A percentile compares a stretch with the other conserved stretches of the same genome.
Conservation (phyloP, 2,888 invertebrate genomes). For the Agrochola litura region DNA sequence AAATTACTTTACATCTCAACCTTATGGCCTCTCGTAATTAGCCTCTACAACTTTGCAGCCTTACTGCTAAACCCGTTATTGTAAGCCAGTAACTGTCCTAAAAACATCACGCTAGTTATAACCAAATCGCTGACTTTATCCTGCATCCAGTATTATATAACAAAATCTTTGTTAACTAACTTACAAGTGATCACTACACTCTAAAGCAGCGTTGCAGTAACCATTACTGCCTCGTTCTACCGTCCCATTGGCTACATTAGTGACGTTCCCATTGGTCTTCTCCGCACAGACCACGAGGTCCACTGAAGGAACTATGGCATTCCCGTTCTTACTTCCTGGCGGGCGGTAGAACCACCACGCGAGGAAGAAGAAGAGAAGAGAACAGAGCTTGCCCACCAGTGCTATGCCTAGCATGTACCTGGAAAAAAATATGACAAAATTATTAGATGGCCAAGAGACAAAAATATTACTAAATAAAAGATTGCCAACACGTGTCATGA, state of each 20-base stretch:
- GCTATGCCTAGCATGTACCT: conserved; percentile 94
- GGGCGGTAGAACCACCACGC: conserved; percentile 95
- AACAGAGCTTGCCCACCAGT: conserved; percentile 93
- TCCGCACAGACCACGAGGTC: conserved; percentile 80
- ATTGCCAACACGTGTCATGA: not conserved
- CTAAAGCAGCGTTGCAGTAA: conserved; percentile 86
- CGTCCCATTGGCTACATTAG: conserved; percentile 67
- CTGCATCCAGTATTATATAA: not conserved
- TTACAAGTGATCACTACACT: conserved; percentile 87
- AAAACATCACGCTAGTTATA: conserved; percentile 4
- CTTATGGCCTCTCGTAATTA: conserved; percentile 31
- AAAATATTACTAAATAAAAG: too few relatives aligned
- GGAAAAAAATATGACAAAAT: conserved; percentile 63
- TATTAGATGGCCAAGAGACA: not conserved
- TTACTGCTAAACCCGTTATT: conserved; percentile 39
- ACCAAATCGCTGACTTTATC: not conserved
- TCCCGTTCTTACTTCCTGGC: conserved; percentile 86
- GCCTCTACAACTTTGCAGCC: conserved; percentile 32
- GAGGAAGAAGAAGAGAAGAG: conserved; percentile 93
- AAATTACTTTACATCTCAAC: conserved; percentile 9
- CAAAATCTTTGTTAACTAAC: conserved; percentile 1
- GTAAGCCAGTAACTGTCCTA: not conserved
- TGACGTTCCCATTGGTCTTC: conserved; percentile 77
- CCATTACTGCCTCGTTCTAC: conserved; percentile 76
- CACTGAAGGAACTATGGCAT: conserved; percentile 82